Evolutionary conservation across 2,888 invertebrate species (phyloP).

Genomic region (Cephus sareptanus): DNA sequence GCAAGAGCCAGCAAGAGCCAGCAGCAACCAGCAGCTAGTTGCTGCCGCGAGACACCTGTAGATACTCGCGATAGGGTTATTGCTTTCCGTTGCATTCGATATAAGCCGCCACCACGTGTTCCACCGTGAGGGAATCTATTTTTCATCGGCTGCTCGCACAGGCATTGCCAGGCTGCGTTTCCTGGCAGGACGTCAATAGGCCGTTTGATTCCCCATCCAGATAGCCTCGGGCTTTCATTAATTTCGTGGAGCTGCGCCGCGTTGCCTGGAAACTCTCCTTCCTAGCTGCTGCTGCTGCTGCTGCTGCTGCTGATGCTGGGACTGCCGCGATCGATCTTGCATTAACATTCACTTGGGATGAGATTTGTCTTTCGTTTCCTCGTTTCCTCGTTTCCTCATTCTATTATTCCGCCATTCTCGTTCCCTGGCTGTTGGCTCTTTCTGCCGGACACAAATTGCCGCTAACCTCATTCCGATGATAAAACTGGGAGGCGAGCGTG

Average conservation of each 20-base stretch:
- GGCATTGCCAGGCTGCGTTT: not conserved
- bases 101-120: not conserved
- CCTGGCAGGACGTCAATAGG: not conserved
- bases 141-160: not conserved
- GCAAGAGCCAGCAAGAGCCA: no score
- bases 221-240: not conserved
- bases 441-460: not conserved
- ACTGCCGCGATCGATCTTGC: not conserved
- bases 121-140: not conserved
- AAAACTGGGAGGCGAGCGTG: not conserved
- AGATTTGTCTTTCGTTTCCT: not conserved
- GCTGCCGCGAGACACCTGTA: slow-evolving; percentile 2
- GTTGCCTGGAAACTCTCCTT: not conserved
- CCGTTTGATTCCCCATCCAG: not conserved
- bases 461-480: not conserved
- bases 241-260: not conserved
- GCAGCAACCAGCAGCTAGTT: not conserved
- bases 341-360: not conserved
- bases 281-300: not conserved
- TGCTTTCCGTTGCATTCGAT: slow-evolving; percentile 8
- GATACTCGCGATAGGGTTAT: slow-evolving; percentile 2
- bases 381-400: not conserved
- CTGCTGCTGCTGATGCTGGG: not conserved
- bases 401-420: not conserved
- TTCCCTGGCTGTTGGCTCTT: not conserved